Evolutionary conservation across 1,140 invertebrate genomes (phyloP).

Genomic region (Drosophila miranda): DNA sequence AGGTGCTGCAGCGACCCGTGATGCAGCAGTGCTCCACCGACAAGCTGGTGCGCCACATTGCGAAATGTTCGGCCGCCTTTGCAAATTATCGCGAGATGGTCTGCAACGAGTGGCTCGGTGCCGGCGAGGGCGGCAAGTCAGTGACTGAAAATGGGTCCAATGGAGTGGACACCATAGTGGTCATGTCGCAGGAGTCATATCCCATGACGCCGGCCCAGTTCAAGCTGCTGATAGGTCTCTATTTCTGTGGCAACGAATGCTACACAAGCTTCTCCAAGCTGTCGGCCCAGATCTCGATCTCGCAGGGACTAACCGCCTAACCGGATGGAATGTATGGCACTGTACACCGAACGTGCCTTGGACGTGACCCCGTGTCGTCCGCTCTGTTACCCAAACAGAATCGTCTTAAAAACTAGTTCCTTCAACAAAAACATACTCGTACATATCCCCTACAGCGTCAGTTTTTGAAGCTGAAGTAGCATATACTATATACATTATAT

Average conservation of each 20-base stretch:
- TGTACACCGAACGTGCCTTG: conserved; percentile 2
- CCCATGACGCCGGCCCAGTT: conserved; percentile 57
- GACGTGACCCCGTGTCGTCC: background rate
- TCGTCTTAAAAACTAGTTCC: conserved; percentile 13
- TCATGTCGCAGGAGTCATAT: conserved; percentile 60
- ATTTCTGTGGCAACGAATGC: conserved; percentile 43
- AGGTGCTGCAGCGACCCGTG: conserved; percentile 48
- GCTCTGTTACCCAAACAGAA: background rate
- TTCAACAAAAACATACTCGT: background rate
- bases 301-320: conserved; percentile 27
- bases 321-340: background rate
- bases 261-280: conserved; percentile 46
- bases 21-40: conserved; percentile 50
- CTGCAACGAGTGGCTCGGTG: conserved; percentile 1
- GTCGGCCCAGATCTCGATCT: conserved; percentile 12
- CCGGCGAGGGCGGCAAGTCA: background rate
- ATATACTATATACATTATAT: background rate
- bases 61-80: conserved; percentile 65
- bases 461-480: too few species aligned
- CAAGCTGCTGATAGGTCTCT: conserved; percentile 60
- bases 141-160: too few species aligned
- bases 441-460: too few species aligned
- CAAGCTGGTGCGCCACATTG: conserved; percentile 53
- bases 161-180: conserved; percentile 46
- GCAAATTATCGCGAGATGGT: conserved; percentile 53